Conservation (phyloP, 2,888 invertebrate genomes). For the Mythimna loreyi region DNA sequence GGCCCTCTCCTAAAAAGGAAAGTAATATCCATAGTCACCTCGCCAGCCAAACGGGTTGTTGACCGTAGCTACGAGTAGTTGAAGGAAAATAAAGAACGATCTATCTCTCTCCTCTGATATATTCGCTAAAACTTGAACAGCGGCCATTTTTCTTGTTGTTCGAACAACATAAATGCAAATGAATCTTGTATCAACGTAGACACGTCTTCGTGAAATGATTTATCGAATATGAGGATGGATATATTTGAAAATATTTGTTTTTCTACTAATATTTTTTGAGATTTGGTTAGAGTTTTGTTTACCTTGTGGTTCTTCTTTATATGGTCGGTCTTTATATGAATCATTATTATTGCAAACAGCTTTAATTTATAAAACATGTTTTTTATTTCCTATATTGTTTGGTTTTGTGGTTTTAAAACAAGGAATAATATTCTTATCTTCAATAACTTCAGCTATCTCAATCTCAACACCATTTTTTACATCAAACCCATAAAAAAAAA, state of each 20-base stretch:
- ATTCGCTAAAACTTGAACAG: constrained; percentile 38
- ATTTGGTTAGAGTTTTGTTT: constrained; percentile 7
- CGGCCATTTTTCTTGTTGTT: constrained; percentile 54
- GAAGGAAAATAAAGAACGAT: constrained; percentile 38
- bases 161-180: constrained; percentile 62
- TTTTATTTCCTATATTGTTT: not conserved
- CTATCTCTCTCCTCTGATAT: constrained; percentile 48
- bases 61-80: constrained; percentile 29
- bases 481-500: not conserved
- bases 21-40: constrained; percentile 43
- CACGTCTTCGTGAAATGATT: constrained; percentile 45
- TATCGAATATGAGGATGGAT: constrained; percentile 33
- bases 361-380: not conserved
- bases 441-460: not conserved
- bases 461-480: not conserved
- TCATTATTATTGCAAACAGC: not conserved
- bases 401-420: not conserved
- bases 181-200: constrained; percentile 41
- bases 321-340: not conserved
- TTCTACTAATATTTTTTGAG: constrained; percentile 14
- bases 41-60: constrained; percentile 35
- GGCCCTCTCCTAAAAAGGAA: constrained; percentile 41
- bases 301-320: not conserved
- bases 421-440: not conserved
- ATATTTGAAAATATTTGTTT: constrained; percentile 48